Conservation (phyloP, 1,140 invertebrate genomes). For the Wasmannia auropunctata region DNA sequence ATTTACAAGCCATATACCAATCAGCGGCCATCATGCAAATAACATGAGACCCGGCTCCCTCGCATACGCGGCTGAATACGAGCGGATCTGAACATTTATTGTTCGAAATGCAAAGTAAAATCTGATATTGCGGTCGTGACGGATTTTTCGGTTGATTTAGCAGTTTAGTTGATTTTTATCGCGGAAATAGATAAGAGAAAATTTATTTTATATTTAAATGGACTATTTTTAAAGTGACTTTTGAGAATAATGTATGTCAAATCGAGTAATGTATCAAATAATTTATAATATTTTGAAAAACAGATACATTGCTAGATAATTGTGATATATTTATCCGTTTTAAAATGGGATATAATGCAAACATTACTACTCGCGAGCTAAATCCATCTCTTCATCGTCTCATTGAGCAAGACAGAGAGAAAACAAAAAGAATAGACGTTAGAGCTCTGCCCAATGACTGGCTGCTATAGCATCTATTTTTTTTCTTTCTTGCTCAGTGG, state of each 20-base stretch:
- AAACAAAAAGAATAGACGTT: too few relatives aligned
- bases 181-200: background rate
- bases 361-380: too few relatives aligned
- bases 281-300: background rate
- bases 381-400: too few relatives aligned
- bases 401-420: too few relatives aligned
- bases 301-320: background rate
- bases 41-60: slow-evolving; percentile 50
- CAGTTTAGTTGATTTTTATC: background rate
- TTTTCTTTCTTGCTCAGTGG: too few relatives aligned
- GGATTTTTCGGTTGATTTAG: background rate
- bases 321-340: background rate
- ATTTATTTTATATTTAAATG: background rate
- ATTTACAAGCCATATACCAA: slow-evolving; percentile 69
- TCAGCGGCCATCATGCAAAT: slow-evolving; percentile 69
- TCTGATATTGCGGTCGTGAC: background rate
- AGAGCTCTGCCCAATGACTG: too few relatives aligned
- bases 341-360: background rate
- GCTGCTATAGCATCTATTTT: too few relatives aligned
- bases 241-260: background rate
- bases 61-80: slow-evolving; percentile 23
- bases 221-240: background rate
- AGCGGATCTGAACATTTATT: slow-evolving; percentile 10
- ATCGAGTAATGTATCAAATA: background rate
- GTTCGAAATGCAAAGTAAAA: slow-evolving; percentile 31